Evolutionary conservation across 2,113 vertebrate genomes (phyloP).

Genomic region (Mesembrinibis cayennensis): DNA sequence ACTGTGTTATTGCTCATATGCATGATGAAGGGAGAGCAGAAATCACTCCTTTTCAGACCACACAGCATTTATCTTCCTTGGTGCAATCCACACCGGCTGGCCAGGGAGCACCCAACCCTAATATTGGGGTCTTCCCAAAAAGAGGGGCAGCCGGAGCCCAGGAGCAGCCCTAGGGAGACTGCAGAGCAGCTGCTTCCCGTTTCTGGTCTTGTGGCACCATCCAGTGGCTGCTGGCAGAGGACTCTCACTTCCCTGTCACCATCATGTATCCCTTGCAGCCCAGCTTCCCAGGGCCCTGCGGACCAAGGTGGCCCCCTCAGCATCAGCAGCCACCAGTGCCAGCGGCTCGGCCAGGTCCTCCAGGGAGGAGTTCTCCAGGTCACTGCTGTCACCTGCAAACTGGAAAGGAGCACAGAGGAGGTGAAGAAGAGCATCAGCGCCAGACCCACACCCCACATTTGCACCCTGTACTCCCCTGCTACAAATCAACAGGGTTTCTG

Average conservation of each 20-base stretch:
- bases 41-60: not conserved
- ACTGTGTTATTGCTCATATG: rapidly evolving
- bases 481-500: not conserved
- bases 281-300: not conserved
- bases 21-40: not conserved
- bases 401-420: not conserved
- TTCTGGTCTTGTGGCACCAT: conserved; percentile 54
- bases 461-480: no score
- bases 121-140: rapidly evolving
- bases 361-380: conserved; percentile 68
- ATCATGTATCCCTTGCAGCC: rapidly evolving
- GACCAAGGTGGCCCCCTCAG: not conserved
- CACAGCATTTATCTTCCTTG: not conserved
- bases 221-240: conserved; percentile 42
- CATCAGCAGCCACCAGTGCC: conserved; percentile 48
- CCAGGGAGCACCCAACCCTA: not conserved
- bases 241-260: not conserved
- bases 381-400: conserved; percentile 62
- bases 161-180: not conserved
- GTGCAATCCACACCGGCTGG: rapidly evolving
- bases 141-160: not conserved
- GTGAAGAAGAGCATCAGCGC: not conserved
- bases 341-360: conserved; percentile 29
- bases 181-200: not conserved
- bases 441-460: no score